Evolutionary conservation across 2,113 vertebrate genomes (phyloP).

Genomic region (Rousettus leschenaultii): DNA sequence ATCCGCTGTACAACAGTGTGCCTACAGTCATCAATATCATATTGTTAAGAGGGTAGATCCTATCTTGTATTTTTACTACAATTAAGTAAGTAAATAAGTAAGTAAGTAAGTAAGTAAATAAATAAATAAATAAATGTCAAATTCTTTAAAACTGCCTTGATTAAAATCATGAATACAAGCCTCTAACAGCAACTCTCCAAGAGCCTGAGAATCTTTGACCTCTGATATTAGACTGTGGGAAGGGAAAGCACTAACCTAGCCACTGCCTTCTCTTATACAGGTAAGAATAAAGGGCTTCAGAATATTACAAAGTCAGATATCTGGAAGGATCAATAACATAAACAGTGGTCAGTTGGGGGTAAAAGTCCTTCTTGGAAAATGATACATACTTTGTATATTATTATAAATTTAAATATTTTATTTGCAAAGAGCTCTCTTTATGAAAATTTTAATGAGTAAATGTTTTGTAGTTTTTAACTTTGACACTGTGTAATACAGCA

Average conservation of each 20-base stretch:
- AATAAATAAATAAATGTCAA: neutral
- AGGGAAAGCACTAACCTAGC: neutral
- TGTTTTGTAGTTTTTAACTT: neutral
- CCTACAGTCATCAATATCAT: neutral
- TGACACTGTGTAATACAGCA: neutral
- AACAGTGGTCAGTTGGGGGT: neutral
- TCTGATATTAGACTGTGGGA: neutral
- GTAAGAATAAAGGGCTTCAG: neutral
- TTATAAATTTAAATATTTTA: neutral
- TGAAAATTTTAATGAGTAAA: neutral
- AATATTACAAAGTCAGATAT: neutral
- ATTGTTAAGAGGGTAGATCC: too few relatives aligned
- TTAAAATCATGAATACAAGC: neutral
- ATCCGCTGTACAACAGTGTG: neutral
- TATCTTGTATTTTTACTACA: neutral
- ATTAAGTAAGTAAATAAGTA: neutral
- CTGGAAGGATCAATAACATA: neutral
- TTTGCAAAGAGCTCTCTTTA: neutral
- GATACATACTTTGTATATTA: neutral
- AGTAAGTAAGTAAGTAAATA: neutral
- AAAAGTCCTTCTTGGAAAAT: neutral
- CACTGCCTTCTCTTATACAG: neutral
- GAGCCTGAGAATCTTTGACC: neutral
- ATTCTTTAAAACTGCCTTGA: neutral
- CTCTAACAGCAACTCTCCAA: neutral